Evolutionary conservation across 2,113 vertebrate species (phyloP), one percentile per base, ranked within the genome.

Genomic region (Odontesthes bonariensis): DNA sequence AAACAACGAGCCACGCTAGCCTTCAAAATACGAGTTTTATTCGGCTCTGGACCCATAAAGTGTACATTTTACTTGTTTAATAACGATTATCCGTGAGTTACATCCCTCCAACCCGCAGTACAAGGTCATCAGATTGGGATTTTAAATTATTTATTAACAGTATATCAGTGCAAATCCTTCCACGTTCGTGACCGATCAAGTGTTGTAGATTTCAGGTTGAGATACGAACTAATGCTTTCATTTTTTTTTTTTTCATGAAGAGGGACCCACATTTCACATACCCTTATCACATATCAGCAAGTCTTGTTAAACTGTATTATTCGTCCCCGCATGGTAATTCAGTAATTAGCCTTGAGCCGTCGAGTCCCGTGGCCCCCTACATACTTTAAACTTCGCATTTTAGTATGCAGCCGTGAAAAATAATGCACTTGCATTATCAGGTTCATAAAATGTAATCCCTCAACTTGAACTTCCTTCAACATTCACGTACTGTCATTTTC

Each of bases 201-300:
- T 35, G 3, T 38, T 8, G 40, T 53, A 58, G 35, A 38, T 38
- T 38, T 38, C 35, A 56, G 3, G 19, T 38, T 3, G 14, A 8
- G 31, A 55, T 54, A 79, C 82, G 68, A 60, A 65, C 38, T 6
- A 5, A 1, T 23, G 33, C 59, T 71, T 79, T 62, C 40, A 73
- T 40, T 59, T 71, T 31, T 61, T 40, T 65, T 64, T 51, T 17
- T 52, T 47, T 20, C 57, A 1, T 23, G 62, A 72, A 61, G 13
- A 32, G 52, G 7, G 19, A 14, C 14, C 8, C 54, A 68, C 64
- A 81, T 83, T 90, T 91, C 86, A 88, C 90, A 90, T 27, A 3
- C 9, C 32, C 73, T 54, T 69, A 82, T 74, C 72, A 90, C 82
- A 92, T 86, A 86, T 79, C 75, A 75, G 75, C 63, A 72, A 64